Base-by-base conservation (phyloP, 2,888 invertebrate genomes). In the Parascotia fuliginaria region DNA sequence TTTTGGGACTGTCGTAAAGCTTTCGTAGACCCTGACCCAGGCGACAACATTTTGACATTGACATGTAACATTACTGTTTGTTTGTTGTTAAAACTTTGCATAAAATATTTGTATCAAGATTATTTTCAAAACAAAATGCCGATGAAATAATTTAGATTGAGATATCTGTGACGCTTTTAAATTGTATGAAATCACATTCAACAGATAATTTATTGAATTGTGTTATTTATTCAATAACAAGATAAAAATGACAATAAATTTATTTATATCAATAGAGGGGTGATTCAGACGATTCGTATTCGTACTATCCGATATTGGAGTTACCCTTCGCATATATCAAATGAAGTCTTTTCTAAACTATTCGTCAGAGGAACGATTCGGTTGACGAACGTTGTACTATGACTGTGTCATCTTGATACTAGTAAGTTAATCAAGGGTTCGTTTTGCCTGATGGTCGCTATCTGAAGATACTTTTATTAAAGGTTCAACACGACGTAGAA, bases 271-370 rank as follows among this genome's bases (percentile, higher is more conserved):
- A 71, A 73, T 69, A 75, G 63, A 77, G 76, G 78, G 79, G 69
- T 66, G 60, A 59, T 53, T 62, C 37, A 60, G 67, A 64, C 71
- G 66, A 77, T 73, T 70, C 65, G 70, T 70, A 70, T 75, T 74
- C 67, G 60, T 71, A 74, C 71, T 67, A 79, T 79, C 62, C 73
- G 73, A 83, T 82, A 82, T 82, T 75, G 76, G 70, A 80, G 76
- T 75, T 78, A 84, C 86, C 88, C 87, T 83, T 79, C 70, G 75
- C 78, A 80, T 87, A 87, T 81, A 84, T 87, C 79, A 86, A 87
- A 87, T 89, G 88, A 88, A 89, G 85, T 87, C 85, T 86, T 89
- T 75, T 87, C 84, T 85, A 82, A 87, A 89, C 88, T 89, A 89
- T 86, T 83, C 85, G 80, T 75, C 80, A 76, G 82, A 83, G 86